Evolutionary conservation across 2,113 vertebrate species (phyloP), one percentile per base, ranked within the genome.

Genomic region (Rostratula benghalensis): DNA sequence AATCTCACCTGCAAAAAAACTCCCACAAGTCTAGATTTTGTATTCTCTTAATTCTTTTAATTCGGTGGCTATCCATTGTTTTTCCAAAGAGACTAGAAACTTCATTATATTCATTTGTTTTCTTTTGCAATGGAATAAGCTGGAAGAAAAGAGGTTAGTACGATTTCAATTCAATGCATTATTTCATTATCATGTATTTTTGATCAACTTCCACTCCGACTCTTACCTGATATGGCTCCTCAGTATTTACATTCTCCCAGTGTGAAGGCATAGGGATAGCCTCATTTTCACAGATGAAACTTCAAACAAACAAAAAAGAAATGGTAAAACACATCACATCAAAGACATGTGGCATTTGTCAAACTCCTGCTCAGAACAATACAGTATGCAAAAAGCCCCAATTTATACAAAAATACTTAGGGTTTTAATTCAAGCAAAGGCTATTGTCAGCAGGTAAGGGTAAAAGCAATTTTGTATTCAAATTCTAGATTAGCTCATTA

Each of bases 21-120:
- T 99, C 99, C 99, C 99, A 99, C 87, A 99, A 97, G 94, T 99
- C 99, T 96, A 99, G 97, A 96, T 99, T 99, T 96, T 99, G 99
- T 96, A 99, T 99, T 98, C 99, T 99, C 97, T 99, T 99, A 95
- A 99, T 99, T 95, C 98, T 98, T 98, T 98, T 98, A 96, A 99
- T 99, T 64, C 98, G 98, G 95, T 97, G 97, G 64, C 98, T 98
- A 97, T 98, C 98, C 99, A 99, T 99, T 31, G 99, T 99, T 97
- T 99, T 98, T 75, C 99, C 99, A 97, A 99, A 99, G 93, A 99
- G 98, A 91, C 98, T 97, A 93, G 98, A 98, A 45, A 99, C 99
- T 97, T 99, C 99, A 91, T 98, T 99, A 92, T 99, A 99, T 96
- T 99, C 99, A 39, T 99, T 99, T 12, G 99, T 99, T 96, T 99